Conservation (phyloP, 1,140 invertebrate genomes). For the Drosophila simulans region DNA sequence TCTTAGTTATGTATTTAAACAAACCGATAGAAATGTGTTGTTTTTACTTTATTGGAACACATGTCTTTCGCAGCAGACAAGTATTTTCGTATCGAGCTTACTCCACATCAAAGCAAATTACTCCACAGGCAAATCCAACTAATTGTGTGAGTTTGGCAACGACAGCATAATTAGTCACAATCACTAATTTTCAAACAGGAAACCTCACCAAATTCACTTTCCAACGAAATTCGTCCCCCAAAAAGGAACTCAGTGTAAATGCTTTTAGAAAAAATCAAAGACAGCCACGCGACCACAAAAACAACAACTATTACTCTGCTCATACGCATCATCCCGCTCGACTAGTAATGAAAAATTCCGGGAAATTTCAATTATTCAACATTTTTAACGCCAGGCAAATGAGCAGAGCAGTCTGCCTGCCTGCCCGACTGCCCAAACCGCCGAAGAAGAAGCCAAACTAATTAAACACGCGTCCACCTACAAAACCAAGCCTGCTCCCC, state of each 20-base stretch:
- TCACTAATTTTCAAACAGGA: conserved; percentile 47
- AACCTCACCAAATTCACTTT: conserved; percentile 52
- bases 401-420: conserved; percentile 30
- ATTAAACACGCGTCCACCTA: conserved; percentile 81
- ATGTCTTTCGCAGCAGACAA: too few species aligned
- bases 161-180: conserved; percentile 66
- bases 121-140: conserved; percentile 10
- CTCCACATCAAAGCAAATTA: conserved; percentile 11
- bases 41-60: too few species aligned
- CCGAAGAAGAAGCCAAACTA: conserved; percentile 57
- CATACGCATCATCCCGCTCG: conserved; percentile 18
- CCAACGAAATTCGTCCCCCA: conserved; percentile 43
- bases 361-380: conserved; percentile 82
- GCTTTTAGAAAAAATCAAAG: conserved; percentile 56
- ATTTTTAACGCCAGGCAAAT: conserved; percentile 81
- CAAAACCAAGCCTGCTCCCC: conserved; percentile 52
- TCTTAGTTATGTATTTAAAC: background rate
- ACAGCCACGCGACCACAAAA: conserved; percentile 69
- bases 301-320: conserved; percentile 50
- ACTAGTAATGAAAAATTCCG: conserved; percentile 72
- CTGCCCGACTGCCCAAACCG: conserved; percentile 10
- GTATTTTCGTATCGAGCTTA: background rate
- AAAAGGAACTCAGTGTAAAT: conserved; percentile 6
- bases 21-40: too few species aligned
- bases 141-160: conserved; percentile 33